phyloP scores from a whole-genome alignment of 30 jellyfish, hydroid and myxozoan species.

The Clytia hemisphaerica region DNA sequence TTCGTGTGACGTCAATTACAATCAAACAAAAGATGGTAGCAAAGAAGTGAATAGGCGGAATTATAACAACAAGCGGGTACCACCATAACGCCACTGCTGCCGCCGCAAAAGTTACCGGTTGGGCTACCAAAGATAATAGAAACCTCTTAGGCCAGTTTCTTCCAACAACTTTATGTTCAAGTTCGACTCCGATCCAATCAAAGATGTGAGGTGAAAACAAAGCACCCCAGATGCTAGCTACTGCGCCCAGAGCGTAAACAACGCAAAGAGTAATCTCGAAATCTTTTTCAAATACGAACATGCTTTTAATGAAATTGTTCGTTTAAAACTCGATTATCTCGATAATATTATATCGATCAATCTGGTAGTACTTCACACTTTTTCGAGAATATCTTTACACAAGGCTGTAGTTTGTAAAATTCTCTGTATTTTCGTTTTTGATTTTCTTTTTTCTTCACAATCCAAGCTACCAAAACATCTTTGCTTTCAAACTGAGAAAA shows the following conservation, averaged over 20 bases:
- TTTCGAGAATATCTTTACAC: too few relatives aligned
- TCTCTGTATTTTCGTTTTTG: too few relatives aligned
- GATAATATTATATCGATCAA: too few relatives aligned
- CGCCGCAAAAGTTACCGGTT: constrained; percentile 72
- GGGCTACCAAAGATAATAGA: constrained; percentile 56
- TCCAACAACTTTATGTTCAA: constrained; percentile 47
- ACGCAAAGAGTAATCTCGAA: constrained; percentile 62
- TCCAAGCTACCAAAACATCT: too few relatives aligned
- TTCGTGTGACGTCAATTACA: constrained; percentile 84
- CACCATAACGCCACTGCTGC: constrained; percentile 94
- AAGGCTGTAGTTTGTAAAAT: too few relatives aligned
- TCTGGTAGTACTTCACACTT: too few relatives aligned
- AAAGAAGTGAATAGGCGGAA: constrained; percentile 77
- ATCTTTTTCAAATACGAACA: constrained; percentile 39
- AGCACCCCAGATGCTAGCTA: constrained; percentile 83
- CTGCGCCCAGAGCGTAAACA: constrained; percentile 59
- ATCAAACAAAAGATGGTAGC: constrained; percentile 55
- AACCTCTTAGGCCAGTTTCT: constrained; percentile 87
- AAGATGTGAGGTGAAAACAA: constrained; percentile 68
- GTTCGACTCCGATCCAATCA: constrained; percentile 95
- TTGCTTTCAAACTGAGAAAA: too few relatives aligned
- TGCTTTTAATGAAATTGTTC: too few relatives aligned
- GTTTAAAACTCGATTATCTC: too few relatives aligned
- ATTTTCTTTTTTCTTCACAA: too few relatives aligned
- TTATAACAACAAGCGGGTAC: constrained; percentile 58